Evolutionary conservation across 1,140 invertebrate genomes (phyloP).

Genomic region (Drosophila simulans): DNA sequence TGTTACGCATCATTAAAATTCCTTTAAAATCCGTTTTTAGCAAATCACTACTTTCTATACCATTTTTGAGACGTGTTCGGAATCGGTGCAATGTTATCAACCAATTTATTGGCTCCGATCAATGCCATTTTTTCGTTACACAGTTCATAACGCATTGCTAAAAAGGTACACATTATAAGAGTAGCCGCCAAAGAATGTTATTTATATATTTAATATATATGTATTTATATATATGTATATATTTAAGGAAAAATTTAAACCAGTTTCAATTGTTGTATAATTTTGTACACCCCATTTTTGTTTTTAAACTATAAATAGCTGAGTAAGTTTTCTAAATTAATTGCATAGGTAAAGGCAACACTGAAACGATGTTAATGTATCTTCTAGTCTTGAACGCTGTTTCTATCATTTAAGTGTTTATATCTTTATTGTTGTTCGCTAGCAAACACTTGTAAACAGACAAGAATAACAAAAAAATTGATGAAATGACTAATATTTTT

Average conservation of each 20-base stretch:
- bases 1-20: too few species aligned
- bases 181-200: neutral
- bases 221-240: neutral
- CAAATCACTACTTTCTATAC: too few species aligned
- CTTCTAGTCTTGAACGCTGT: neutral
- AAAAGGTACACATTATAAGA: neutral
- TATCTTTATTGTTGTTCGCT: conserved; percentile 14
- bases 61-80: too few species aligned
- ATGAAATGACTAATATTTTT: neutral
- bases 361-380: neutral
- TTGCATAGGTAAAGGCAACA: neutral
- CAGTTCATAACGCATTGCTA: neutral
- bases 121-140: neutral
- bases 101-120: too few species aligned
- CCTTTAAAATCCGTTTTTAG: too few species aligned
- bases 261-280: neutral
- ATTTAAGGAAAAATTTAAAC: neutral
- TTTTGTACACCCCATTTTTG: neutral
- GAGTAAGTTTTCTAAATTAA: neutral
- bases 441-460: neutral
- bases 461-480: neutral
- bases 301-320: neutral
- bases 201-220: neutral
- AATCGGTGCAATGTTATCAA: too few species aligned
- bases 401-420: neutral